Base-by-base conservation (phyloP, 2,888 invertebrate species). In the Bugula neritina region DNA sequence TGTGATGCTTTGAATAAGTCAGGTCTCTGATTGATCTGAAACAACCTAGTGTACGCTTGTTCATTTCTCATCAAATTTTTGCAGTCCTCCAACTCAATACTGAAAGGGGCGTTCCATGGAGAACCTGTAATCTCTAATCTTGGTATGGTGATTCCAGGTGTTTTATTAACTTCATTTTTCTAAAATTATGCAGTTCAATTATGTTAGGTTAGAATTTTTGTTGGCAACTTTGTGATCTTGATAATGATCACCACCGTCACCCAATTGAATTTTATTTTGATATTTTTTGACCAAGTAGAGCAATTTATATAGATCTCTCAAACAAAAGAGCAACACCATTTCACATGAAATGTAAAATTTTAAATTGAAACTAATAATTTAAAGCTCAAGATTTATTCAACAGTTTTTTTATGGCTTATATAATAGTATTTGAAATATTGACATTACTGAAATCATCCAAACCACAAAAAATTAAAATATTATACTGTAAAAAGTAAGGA, bases 11-110 rank as follows among this genome's bases (percentile, higher is more conserved):
- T n/a, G n/a, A 63, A 63, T 10, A 63, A 5, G n/a, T 63, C 63
- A 1, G 63, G 63, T 31, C 63, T 27, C 31, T 63, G 63, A 10
- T 5, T 13, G 13, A 63, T 63, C 63, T 63, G 63, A 10, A 63
- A n/a, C 27, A 63, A 13, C n/a, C 63, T 27, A 10, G 63, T 63
- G 34, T 31, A 63, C 5, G 63, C 63, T 31, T 31, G 27, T n/a
- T 63, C 63, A 63, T 31, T 31, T n/a, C 63, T 27, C 63, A 63
- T 63, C 63, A 63, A n/a, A 34, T 31, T n/a, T 31, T 63, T 63
- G n/a, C 63, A 63, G 63, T 63, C 63, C 31, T 63, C 63, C 10
- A 63, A 31, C 5, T 63, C 31, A 13, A 63, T 34, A 31, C 5
- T 31, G 5, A 63, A 27, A 13, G 63, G 63, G 5, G 5, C 3